Conservation (phyloP, 1,140 invertebrate genomes). For the Metaphire vulgaris region DNA sequence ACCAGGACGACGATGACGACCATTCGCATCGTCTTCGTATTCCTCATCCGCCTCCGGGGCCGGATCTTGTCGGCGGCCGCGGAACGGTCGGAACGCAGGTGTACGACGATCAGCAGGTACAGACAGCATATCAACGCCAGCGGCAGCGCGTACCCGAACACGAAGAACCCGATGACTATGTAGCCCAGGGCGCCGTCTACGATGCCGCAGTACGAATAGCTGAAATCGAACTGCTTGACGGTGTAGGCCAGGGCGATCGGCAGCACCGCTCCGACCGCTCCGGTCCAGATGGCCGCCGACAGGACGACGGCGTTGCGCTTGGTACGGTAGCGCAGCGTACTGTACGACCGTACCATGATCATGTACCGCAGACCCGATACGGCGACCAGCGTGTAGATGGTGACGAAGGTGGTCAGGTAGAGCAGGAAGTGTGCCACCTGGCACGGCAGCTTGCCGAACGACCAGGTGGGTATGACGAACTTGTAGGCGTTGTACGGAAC, state of each 20-base stretch:
- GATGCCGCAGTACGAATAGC: neutral
- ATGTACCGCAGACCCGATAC: constrained; percentile 86
- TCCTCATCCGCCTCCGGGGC: neutral
- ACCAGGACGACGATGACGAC: neutral
- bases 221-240: neutral
- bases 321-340: neutral
- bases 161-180: neutral
- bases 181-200: neutral
- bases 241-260: neutral
- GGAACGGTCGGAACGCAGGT: neutral
- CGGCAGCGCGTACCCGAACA: constrained; percentile 9
- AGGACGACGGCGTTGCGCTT: neutral
- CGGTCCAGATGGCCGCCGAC: neutral
- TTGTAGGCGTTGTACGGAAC: constrained; percentile 25
- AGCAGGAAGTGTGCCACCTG: neutral
- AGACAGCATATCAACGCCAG: neutral
- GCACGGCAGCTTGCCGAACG: neutral
- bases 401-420: constrained; percentile 74
- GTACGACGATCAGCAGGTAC: neutral
- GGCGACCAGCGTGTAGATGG: constrained; percentile 81
- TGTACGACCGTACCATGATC: constrained; percentile 60
- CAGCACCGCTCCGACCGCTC: neutral
- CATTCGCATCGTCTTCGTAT: neutral
- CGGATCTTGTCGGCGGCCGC: neutral
- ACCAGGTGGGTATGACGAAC: constrained; percentile 1